Conservation (phyloP, 1,140 invertebrate species). For the Maconellicoccus hirsutus region DNA sequence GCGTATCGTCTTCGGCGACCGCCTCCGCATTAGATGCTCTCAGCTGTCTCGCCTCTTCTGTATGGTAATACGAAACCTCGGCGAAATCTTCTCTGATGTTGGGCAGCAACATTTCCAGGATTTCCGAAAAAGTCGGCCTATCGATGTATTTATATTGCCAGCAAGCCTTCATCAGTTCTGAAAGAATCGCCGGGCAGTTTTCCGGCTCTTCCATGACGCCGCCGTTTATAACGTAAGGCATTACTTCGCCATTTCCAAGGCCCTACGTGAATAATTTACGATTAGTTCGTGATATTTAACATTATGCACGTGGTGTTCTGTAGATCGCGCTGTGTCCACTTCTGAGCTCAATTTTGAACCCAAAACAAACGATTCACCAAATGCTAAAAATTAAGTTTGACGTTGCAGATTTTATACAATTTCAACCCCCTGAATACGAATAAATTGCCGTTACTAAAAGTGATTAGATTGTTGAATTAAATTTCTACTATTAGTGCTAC, state of each 20-base stretch:
- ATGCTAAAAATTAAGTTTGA: too few relatives aligned
- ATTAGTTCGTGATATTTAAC: too few relatives aligned
- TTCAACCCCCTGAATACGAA: too few relatives aligned
- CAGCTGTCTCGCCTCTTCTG: constrained; percentile 32
- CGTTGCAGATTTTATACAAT: too few relatives aligned
- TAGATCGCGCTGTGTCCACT: constrained; percentile 27
- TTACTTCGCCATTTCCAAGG: constrained; percentile 58
- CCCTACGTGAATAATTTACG: too few relatives aligned
- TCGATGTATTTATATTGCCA: constrained; percentile 67
- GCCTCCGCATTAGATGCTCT: neutral
- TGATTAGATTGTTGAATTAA: too few relatives aligned
- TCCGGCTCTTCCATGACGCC: constrained; percentile 86
- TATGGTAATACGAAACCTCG: constrained; percentile 66
- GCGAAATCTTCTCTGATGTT: constrained; percentile 46
- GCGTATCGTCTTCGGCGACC: constrained; percentile 16
- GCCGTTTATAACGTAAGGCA: constrained; percentile 77
- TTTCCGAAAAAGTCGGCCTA: constrained; percentile 72
- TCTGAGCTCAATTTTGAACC: neutral
- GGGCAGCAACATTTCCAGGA: constrained; percentile 52
- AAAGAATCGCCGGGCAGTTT: constrained; percentile 82
- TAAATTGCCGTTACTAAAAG: too few relatives aligned
- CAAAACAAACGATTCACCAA: too few relatives aligned
- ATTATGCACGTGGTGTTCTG: constrained; percentile 1
- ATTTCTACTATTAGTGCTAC: too few relatives aligned
- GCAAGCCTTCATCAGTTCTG: constrained; percentile 75